Percentiles rank a stretch among this genome's conserved stretches.
phyloP scores from a whole-genome alignment of 1,140 invertebrate genomes.

The Lepidostoma basale region DNA sequence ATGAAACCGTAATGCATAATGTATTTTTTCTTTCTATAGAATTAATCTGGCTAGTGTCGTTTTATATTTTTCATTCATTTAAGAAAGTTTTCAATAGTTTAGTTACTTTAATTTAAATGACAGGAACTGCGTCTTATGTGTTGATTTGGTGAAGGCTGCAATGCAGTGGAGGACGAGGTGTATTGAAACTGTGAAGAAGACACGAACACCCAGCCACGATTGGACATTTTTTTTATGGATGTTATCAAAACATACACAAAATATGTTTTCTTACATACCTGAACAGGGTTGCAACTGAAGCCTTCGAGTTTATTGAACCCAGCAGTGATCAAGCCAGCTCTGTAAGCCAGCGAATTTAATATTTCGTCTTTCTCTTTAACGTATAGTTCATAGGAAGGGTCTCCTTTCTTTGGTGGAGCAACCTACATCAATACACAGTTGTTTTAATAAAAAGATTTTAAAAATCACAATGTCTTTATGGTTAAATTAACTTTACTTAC shows the following conservation, averaged over 20 bases:
- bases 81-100: background rate
- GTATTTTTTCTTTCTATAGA: too few relatives aligned
- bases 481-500: constrained; percentile 51
- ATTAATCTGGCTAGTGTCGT: too few relatives aligned
- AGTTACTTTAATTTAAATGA: too few relatives aligned
- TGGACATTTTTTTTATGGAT: too few relatives aligned
- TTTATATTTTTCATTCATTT: background rate
- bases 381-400: constrained; percentile 81
- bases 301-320: constrained; percentile 92
- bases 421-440: constrained; percentile 47
- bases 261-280: constrained; percentile 51
- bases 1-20: too few relatives aligned
- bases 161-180: too few relatives aligned
- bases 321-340: constrained; percentile 84
- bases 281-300: constrained; percentile 83
- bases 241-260: too few relatives aligned
- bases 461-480: background rate
- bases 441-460: background rate
- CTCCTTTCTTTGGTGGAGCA: constrained; percentile 82
- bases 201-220: too few relatives aligned
- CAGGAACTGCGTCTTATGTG: too few relatives aligned
- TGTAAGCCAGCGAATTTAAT: constrained; percentile 77
- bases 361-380: constrained; percentile 80
- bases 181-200: too few relatives aligned
- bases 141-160: too few relatives aligned